Percentiles rank a stretch among this genome's conserved stretches.
Evolutionary conservation across 2,888 invertebrate genomes (phyloP).

Genomic region (Pristionchus fissidentatus): DNA sequence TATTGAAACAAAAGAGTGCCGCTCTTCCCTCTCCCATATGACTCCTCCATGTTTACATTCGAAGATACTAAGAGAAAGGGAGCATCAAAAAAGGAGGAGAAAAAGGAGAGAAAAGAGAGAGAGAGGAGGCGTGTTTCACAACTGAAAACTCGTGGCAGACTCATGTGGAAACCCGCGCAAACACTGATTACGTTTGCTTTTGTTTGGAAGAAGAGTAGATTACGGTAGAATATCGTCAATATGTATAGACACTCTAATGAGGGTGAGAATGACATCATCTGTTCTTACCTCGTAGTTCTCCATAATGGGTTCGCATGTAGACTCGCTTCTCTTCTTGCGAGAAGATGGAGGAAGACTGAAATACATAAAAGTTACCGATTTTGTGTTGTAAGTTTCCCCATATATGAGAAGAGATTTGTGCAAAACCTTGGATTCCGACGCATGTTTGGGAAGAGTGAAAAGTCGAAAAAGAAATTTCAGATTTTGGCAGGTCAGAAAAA

Average conservation of each 20-base stretch:
- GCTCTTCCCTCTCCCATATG: neutral
- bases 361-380: too few species aligned
- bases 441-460: too few species aligned
- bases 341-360: constrained; percentile 5
- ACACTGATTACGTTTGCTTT: constrained; percentile 25
- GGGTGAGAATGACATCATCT: neutral
- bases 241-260: neutral
- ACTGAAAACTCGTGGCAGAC: constrained; percentile 15
- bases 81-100: neutral
- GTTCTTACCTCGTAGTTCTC: constrained; percentile 30
- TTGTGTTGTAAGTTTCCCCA: neutral
- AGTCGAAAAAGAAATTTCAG: too few species aligned
- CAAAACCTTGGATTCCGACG: too few species aligned
- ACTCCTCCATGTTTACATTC: constrained; percentile 29
- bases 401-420: too few species aligned
- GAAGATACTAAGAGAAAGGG: constrained; percentile 26
- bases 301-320: constrained; percentile 36
- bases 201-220: neutral
- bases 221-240: neutral
- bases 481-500: neutral
- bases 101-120: neutral
- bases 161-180: constrained; percentile 16
- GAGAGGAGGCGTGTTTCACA: constrained; percentile 4
- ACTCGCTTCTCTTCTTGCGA: constrained; percentile 40
- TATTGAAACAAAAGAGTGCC: neutral